These are phyloP conservation scores for Bombylius discolor DNA, from an alignment of 2,888 invertebrate species.

Conservation along the genomic window DNA sequence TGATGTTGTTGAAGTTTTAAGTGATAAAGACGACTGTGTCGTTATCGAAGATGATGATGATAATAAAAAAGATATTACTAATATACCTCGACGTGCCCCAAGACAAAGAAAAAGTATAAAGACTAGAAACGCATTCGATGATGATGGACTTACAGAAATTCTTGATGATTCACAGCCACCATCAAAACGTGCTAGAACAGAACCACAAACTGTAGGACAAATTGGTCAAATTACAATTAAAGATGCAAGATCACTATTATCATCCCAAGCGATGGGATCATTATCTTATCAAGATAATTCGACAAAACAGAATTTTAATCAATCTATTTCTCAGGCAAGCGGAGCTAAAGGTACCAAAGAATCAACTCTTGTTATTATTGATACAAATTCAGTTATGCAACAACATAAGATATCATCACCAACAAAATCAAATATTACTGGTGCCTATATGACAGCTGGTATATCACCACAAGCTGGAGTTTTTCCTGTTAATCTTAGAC, in stretches of 20 bases:
- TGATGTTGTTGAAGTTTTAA: conserved; percentile 37
- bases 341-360: conserved; percentile 46
- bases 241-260: conserved; percentile 29
- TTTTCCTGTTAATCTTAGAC: conserved; percentile 48
- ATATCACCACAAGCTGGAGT: conserved; percentile 46
- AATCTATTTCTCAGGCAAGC: conserved; percentile 10
- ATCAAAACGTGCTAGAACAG: conserved; percentile 26
- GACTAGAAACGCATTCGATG: conserved; percentile 33
- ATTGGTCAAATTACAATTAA: conserved; percentile 28
- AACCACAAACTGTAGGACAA: conserved; percentile 17
- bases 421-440: conserved; percentile 7
- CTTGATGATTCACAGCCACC: conserved; percentile 41
- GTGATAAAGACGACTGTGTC: conserved; percentile 41
- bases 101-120: conserved; percentile 35
- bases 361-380: conserved; percentile 64
- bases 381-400: conserved; percentile 52
- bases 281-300: conserved; percentile 1
- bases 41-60: conserved; percentile 41
- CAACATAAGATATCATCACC: conserved; percentile 33
- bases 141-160: conserved; percentile 37
- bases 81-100: conserved; percentile 17
- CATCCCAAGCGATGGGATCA: conserved; percentile 4
- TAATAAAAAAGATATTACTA: conserved; percentile 31
- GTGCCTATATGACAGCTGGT: conserved; percentile 30
- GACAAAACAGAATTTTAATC: conserved; percentile 4